phyloP scores from a whole-genome alignment of 2,888 invertebrate genomes.

The Stictocephala bisonia region DNA sequence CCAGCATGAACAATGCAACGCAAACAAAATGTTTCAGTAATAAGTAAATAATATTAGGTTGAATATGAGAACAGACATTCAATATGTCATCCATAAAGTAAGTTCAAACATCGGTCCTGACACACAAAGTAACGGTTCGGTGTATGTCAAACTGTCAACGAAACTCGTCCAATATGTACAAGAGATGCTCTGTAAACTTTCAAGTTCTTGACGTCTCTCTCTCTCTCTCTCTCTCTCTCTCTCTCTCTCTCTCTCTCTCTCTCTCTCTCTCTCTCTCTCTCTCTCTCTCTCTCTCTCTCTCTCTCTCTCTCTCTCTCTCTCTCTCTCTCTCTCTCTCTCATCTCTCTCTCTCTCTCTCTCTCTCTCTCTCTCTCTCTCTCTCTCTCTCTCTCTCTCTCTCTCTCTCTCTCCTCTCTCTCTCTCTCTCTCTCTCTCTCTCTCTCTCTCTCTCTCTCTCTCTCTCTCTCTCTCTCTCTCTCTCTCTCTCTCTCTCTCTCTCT shows the following conservation, averaged over 20 bases:
- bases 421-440: not conserved
- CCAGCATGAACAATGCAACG: too few species aligned
- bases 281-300: not conserved
- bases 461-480: not conserved
- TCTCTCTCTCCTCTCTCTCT: not conserved
- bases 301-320: not conserved
- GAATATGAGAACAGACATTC: too few species aligned
- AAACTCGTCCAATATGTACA: too few species aligned
- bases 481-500: not conserved
- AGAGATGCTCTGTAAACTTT: too few species aligned
- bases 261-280: not conserved
- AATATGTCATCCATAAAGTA: too few species aligned
- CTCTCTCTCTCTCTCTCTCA: too few species aligned
- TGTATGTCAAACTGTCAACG: too few species aligned
- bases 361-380: not conserved
- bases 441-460: not conserved
- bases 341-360: not conserved
- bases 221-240: not conserved
- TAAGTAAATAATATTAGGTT: too few species aligned
- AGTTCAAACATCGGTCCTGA: too few species aligned
- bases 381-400: not conserved
- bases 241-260: not conserved
- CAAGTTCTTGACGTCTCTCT: not conserved
- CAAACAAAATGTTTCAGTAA: too few species aligned
- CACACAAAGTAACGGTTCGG: too few species aligned